These are phyloP conservation scores for Thymelicus lineola DNA, from an alignment of 2,888 invertebrate species.

Conservation along the genomic window DNA sequence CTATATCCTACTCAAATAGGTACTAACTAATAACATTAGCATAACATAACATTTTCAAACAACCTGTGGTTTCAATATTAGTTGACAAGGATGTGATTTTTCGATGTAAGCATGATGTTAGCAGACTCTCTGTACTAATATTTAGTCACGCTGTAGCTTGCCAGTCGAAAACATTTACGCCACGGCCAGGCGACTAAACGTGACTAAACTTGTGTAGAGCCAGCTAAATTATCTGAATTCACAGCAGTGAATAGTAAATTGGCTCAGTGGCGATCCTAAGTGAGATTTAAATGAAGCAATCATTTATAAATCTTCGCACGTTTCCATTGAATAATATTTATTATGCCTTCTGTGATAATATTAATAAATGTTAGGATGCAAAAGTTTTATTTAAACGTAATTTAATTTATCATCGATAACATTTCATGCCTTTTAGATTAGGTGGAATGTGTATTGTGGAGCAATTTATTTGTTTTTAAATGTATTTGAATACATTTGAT, in stretches of 20 bases:
- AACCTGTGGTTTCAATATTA: neutral
- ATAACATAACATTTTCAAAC: too few relatives aligned
- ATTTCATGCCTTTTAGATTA: too few relatives aligned
- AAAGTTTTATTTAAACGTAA: neutral
- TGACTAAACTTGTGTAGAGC: constrained; percentile 55
- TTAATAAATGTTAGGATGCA: neutral
- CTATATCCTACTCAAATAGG: too few relatives aligned
- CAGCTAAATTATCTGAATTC: constrained; percentile 63
- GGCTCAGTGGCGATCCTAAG: constrained; percentile 38
- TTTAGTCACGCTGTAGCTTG: constrained; percentile 46
- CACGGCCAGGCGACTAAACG: constrained; percentile 58
- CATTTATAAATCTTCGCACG: constrained; percentile 32
- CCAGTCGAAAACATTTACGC: constrained; percentile 61
- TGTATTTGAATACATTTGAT: too few relatives aligned
- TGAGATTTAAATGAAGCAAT: constrained; percentile 35
- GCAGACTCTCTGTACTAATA: constrained; percentile 14
- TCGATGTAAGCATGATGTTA: too few relatives aligned
- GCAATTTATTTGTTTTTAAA: too few relatives aligned
- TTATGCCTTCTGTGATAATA: too few relatives aligned
- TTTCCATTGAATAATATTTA: constrained; percentile 26
- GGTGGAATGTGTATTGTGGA: too few relatives aligned
- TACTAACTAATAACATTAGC: too few relatives aligned
- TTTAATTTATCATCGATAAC: too few relatives aligned
- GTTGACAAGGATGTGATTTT: constrained; percentile 4
- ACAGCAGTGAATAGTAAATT: constrained; percentile 49